Conservation (phyloP, 2,113 vertebrate species). For the Leiothrix lutea region DNA sequence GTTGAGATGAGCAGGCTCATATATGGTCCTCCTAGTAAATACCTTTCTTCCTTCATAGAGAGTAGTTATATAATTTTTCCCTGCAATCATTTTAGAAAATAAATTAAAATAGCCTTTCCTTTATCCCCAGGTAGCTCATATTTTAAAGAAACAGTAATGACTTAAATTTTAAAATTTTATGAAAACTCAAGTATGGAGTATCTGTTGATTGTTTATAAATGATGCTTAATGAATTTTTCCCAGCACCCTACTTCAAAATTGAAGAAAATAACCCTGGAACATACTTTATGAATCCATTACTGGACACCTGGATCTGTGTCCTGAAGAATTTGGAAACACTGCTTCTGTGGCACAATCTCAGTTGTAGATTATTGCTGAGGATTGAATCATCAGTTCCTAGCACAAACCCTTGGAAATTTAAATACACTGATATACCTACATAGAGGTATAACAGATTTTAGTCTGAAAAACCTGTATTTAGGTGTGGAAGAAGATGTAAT, state of each 20-base stretch:
- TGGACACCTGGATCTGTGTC: fast-evolving
- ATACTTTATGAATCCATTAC: background rate
- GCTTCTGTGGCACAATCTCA: background rate
- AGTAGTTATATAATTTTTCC: background rate
- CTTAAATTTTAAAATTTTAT: background rate
- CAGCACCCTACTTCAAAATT: background rate
- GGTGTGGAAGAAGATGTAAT: background rate
- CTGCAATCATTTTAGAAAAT: background rate
- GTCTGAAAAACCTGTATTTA: background rate
- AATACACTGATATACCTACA: background rate
- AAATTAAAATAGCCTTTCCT: background rate
- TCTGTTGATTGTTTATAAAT: background rate
- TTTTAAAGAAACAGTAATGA: background rate
- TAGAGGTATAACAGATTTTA: background rate
- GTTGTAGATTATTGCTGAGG: background rate
- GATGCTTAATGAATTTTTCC: background rate
- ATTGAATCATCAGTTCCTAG: background rate
- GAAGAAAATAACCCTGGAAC: background rate
- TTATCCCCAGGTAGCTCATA: background rate
- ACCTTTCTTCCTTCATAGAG: background rate
- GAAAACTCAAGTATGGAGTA: background rate
- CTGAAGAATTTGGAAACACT: background rate
- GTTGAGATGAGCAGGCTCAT: background rate
- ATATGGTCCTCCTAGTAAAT: background rate
- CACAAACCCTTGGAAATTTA: background rate